Evolutionary conservation across 2,797 vertebrate genomes (phyloP).

Genomic region (Coranthus polyacanthus): DNA sequence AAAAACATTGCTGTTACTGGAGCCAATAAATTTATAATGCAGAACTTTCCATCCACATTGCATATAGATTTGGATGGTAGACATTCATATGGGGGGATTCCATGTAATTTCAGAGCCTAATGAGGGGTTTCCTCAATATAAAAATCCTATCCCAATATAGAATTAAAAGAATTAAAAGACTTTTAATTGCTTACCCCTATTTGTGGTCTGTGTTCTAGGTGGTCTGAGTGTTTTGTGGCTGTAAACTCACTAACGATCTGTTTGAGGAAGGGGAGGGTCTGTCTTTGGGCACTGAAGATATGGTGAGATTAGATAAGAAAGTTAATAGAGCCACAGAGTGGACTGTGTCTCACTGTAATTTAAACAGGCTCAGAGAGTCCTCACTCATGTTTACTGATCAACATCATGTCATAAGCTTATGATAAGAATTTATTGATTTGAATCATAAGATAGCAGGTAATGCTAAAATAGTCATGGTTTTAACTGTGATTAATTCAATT

Average conservation of each 20-base stretch:
- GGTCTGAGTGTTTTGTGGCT: not conserved
- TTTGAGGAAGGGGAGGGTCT: conserved; percentile 7
- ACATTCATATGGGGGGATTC: not conserved
- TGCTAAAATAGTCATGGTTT: no score
- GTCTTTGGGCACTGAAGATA: conserved; percentile 2
- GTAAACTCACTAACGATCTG: not conserved
- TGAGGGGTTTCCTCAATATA: conserved; percentile 4
- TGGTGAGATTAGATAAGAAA: conserved; percentile 40
- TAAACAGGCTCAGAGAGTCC: no score
- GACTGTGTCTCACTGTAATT: conserved; percentile 16
- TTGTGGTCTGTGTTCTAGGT: not conserved
- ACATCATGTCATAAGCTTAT: not conserved
- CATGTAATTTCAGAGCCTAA: conserved; percentile 1
- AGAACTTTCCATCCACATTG: no score
- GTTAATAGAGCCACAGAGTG: conserved; percentile 23
- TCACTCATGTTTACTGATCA: no score
- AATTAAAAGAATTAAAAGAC: conserved; percentile 13
- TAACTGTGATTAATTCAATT: no score
- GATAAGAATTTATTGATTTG: no score
- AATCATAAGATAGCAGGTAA: no score
- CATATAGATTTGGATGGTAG: no score
- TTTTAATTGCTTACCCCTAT: not conserved
- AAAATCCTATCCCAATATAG: not conserved
- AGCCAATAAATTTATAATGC: no score
- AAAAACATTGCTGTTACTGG: not conserved